Conservation (phyloP, 1,140 invertebrate species). For the Halesus radiatus region DNA sequence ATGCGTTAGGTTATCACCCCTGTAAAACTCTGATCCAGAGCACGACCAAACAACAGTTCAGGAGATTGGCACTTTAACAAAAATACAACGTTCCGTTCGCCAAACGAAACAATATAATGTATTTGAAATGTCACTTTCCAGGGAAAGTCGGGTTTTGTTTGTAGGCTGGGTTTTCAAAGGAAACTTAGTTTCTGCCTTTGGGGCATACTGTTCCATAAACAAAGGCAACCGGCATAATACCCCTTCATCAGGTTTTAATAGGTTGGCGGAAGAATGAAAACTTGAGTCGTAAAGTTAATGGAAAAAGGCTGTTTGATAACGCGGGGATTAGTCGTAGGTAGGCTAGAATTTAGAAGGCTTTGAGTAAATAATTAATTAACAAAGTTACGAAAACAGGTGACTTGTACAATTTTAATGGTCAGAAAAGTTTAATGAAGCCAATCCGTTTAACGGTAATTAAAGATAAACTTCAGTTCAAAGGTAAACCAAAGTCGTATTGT, state of each 20-base stretch:
- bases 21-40: background rate
- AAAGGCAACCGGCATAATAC: conserved; percentile 19
- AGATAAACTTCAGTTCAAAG: too few relatives aligned
- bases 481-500: too few relatives aligned
- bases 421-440: background rate
- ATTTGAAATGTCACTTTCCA: background rate
- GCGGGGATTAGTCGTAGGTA: background rate
- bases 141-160: background rate
- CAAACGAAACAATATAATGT: too few relatives aligned
- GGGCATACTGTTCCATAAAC: background rate
- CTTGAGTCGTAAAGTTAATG: conserved; percentile 32
- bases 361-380: conserved; percentile 3
- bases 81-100: background rate
- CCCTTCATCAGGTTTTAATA: conserved; percentile 29
- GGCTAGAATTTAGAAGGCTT: background rate
- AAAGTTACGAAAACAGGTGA: conserved; percentile 1
- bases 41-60: background rate
- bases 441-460: too few relatives aligned
- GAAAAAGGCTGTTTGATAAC: conserved; percentile 20
- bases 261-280: conserved; percentile 35
- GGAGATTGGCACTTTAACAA: background rate
- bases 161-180: background rate
- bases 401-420: background rate
- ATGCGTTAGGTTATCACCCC: conserved; percentile 26
- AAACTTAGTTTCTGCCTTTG: background rate